Base-by-base conservation (phyloP, 2,888 invertebrate species). In the Dysmachus trigonus region DNA sequence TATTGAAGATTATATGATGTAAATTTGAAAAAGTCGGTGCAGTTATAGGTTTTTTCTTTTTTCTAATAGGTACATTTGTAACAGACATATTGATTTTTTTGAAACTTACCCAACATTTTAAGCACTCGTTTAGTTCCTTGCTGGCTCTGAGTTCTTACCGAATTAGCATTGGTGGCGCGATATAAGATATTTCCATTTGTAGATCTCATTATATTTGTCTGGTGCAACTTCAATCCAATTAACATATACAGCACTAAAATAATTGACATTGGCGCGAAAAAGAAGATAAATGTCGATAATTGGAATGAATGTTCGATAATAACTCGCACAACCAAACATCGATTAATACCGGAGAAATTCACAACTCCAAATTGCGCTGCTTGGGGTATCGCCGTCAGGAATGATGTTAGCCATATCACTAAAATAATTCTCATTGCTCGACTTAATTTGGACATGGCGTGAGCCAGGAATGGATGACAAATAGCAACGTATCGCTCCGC, bases 221-320 rank as follows among this genome's bases (percentile, higher is more conserved):
- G 93, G 87, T 94, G 93, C 88, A 96, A 92, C 90, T 95, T 95
- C 76, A 96, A 89, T 0, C 95, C 96, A 89, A 96, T 96, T 88
- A 96, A 92, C 86, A 95, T 93, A 90, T 98, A 98, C 87, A 98
- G 92, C 87, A 97, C 95, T n/a, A 95, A 94, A 89, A 97, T 97
- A 88, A 97, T 93, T 53, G 96, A 95, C 97, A 98, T 97, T 3
- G 97, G 97, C n/a, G 95, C 94, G 83, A 97, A 94, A 91, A 98
- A 98, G 92, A 97, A 97, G 89, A 97, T 92, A 89, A 95, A 94
- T 0, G 95, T 95, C 22, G 94, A 94, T n/a, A 94, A 89, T 87
- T 93, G 93, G 89, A 94, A 94, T 0, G 94, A 93, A 88, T 94
- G 93, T 31, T 91, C 88, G 0, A 93, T 89, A 2, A 93, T 91